These are phyloP conservation scores for Agrochola circellaris DNA, from an alignment of 2,888 invertebrate species.

Conservation along the genomic window DNA sequence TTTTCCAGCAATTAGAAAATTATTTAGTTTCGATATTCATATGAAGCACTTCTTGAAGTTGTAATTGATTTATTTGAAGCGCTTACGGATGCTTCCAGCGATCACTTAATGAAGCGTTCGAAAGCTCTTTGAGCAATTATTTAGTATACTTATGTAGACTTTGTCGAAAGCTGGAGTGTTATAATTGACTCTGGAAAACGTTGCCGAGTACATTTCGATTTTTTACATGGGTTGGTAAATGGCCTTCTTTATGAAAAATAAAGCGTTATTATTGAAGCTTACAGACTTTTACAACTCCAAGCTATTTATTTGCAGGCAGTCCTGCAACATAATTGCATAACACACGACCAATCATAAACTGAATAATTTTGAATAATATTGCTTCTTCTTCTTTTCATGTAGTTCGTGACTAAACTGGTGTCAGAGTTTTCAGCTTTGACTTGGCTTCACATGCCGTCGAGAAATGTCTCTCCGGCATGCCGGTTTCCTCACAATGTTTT, in stretches of 20 bases:
- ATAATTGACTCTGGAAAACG: conserved; percentile 1
- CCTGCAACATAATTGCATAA: too few relatives aligned
- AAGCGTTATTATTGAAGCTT: neutral
- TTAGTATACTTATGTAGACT: neutral
- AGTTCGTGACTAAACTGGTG: too few relatives aligned
- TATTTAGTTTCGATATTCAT: conserved; percentile 16
- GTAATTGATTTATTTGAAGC: conserved; percentile 33
- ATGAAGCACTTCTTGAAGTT: conserved; percentile 35
- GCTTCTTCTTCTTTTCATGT: too few relatives aligned
- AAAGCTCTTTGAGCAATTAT: conserved; percentile 33
- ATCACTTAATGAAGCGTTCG: conserved; percentile 20
- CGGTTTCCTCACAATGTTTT: too few relatives aligned
- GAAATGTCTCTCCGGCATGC: too few relatives aligned
- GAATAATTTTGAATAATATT: too few relatives aligned
- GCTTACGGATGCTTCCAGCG: conserved; percentile 24
- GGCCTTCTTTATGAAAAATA: neutral
- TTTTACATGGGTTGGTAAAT: neutral
- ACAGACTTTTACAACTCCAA: neutral
- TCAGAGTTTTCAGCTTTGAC: too few relatives aligned
- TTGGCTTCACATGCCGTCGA: too few relatives aligned
- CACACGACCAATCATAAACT: too few relatives aligned
- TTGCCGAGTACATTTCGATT: neutral
- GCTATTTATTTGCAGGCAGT: neutral
- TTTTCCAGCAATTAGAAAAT: conserved; percentile 21
- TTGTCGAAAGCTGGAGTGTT: neutral